A percentile compares a stretch with the other conserved stretches of the same genome.
phyloP scores from a whole-genome alignment of 1,140 invertebrate genomes.

The Euwallacea similis region DNA sequence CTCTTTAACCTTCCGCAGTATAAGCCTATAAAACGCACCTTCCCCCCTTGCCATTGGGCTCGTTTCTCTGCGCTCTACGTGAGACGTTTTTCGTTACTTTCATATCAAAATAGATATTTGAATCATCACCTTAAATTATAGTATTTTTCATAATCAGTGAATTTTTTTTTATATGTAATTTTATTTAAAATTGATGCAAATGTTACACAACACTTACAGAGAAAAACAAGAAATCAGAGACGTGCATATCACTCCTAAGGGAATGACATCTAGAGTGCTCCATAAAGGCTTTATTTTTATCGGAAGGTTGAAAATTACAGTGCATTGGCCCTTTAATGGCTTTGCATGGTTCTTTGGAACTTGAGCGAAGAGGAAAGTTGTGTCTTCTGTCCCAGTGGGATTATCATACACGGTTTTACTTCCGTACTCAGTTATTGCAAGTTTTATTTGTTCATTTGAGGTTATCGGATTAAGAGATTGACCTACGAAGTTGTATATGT shows the following conservation, averaged over 20 bases:
- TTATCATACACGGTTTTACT: no score
- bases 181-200: no score
- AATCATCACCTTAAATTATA: no score
- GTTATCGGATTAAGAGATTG: no score
- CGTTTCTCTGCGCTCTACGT: conserved; percentile 8
- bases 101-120: background rate
- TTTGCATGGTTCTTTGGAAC: background rate
- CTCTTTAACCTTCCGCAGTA: conserved; percentile 23
- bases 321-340: conserved; percentile 2
- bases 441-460: no score
- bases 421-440: no score
- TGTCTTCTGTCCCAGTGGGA: background rate
- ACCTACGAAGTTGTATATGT: no score
- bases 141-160: no score
- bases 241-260: background rate
- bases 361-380: conserved; percentile 5
- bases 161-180: no score
- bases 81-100: background rate
- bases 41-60: background rate
- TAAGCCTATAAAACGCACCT: conserved; percentile 25
- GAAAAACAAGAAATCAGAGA: background rate
- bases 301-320: conserved; percentile 1
- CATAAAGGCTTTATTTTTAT: conserved; percentile 2
- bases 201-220: background rate
- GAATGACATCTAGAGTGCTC: background rate